These are phyloP conservation scores for Napeogenes inachia DNA, from an alignment of 2,888 invertebrate species.

Conservation along the genomic window DNA sequence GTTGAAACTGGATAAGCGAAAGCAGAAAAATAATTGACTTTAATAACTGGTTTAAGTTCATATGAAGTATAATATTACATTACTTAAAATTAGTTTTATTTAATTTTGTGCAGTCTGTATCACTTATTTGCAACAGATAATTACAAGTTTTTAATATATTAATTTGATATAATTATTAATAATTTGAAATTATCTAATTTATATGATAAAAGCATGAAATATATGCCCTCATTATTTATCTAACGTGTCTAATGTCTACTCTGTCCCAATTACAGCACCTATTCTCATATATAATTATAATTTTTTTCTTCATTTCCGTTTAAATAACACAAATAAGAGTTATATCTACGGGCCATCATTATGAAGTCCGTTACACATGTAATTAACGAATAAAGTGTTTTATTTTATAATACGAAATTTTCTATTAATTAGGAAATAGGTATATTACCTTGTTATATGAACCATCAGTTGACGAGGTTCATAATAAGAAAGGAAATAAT, in stretches of 20 bases:
- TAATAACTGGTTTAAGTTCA: background rate
- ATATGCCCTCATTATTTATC: too few relatives aligned
- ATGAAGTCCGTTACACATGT: conserved; percentile 47
- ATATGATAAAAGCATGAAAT: too few relatives aligned
- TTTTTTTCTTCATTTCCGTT: conserved; percentile 60
- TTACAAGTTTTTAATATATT: too few relatives aligned
- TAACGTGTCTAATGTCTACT: conserved; percentile 13
- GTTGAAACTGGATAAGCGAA: background rate
- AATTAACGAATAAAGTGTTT: conserved; percentile 57
- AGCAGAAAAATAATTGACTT: background rate
- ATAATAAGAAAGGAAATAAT: background rate
- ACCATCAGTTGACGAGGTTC: conserved; percentile 19
- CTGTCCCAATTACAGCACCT: conserved; percentile 56
- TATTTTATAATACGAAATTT: conserved; percentile 53
- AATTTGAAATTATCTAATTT: too few relatives aligned
- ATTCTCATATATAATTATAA: conserved; percentile 62
- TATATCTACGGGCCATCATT: conserved; percentile 28
- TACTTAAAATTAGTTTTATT: too few relatives aligned
- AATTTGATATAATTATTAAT: too few relatives aligned
- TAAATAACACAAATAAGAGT: conserved; percentile 47
- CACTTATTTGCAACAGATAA: too few relatives aligned
- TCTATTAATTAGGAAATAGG: conserved; percentile 51
- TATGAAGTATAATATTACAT: background rate
- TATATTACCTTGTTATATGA: conserved; percentile 42
- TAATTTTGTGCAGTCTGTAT: too few relatives aligned